Evolutionary conservation across 2,797 vertebrate species (phyloP), one percentile per base, ranked within the genome.

Genomic region (Mastacembelus armatus): DNA sequence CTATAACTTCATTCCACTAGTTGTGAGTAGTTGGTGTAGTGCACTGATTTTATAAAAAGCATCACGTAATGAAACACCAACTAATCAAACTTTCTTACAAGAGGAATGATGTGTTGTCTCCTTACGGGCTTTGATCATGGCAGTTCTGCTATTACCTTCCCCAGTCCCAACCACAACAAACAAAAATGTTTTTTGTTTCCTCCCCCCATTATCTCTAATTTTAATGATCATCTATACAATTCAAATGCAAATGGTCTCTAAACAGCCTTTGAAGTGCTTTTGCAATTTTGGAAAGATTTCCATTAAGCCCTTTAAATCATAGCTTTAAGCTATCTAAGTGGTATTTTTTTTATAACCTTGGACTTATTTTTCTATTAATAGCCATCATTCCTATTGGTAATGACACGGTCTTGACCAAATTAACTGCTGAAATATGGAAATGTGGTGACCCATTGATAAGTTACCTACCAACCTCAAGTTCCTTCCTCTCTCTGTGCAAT

Each of bases 271-370:
- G 16, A 66, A 45, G 49, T 70, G 19, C 45, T 71, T 51, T 35
- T 65, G 42, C 19, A 71, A 32, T 52, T 45, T 60, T 49, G 22
- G 35, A 27, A 60, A 14, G n/a, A 59, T 48, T 59, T 64, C 58
- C 12, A 65, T 33, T 10, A 16, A 24, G 0, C 18, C 5, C 3
- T 36, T 56, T n/a, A 32, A 52, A 32, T 22, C 2, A 52, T 19
- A 49, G 24, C 36, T 61, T 59, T 19, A 19, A 22, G 24, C 16
- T n/a, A n/a, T 21, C 44, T 4, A 59, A n/a, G 6, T 4, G 55
- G 14, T 21, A 35, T 43, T 10, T 32, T 61, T 24, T 26, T 14
- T 16, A 3, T 6, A 54, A n/a, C 7, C 21, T 68, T 6, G 10
- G 27, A 70, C 52, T 35, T 55, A 12, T 43, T 64, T 59, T 66